Percentiles rank a stretch among this genome's conserved stretches.
These are phyloP conservation scores for Eupithecia vulgata DNA, from an alignment of 2,888 invertebrate species.

Conservation along the genomic window DNA sequence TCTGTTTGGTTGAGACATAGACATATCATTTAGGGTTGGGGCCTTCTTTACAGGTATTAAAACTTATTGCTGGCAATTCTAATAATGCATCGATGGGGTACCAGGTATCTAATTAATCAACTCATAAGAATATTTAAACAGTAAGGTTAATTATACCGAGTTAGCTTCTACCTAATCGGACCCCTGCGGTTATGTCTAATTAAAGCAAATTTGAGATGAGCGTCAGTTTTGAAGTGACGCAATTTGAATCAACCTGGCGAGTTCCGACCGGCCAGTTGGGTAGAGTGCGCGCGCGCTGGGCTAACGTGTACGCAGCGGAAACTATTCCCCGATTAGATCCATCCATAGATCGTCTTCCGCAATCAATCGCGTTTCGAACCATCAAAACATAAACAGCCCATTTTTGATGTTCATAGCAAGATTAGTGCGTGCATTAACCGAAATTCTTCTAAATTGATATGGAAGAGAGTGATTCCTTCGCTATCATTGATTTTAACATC, in stretches of 20 bases:
- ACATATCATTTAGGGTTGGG: too few species aligned
- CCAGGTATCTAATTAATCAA: not conserved
- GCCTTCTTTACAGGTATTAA: conserved; percentile 1
- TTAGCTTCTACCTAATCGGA: conserved; percentile 16
- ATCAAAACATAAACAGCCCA: conserved; percentile 14
- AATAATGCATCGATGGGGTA: not conserved
- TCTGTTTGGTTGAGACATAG: too few species aligned
- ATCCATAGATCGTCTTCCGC: conserved; percentile 36
- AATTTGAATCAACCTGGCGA: conserved; percentile 44
- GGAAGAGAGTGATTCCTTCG: conserved; percentile 71
- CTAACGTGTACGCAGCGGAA: conserved; percentile 58
- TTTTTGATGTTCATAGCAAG: not conserved
- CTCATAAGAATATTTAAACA: not conserved
- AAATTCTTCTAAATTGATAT: conserved; percentile 47
- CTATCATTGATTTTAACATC: conserved; percentile 72
- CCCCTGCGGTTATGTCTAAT: conserved; percentile 39
- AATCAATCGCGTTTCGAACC: conserved; percentile 27
- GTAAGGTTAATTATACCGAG: conserved; percentile 26
- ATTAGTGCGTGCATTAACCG: conserved; percentile 9
- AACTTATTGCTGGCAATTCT: not conserved
- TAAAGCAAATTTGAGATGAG: conserved; percentile 44
- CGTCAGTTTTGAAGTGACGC: conserved; percentile 50
- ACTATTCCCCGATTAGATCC: conserved; percentile 34
- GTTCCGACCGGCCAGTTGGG: conserved; percentile 46
- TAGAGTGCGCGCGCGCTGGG: conserved; percentile 58